phyloP scores from a whole-genome alignment of 2,797 vertebrate genomes.

The Heliangelus exortis region DNA sequence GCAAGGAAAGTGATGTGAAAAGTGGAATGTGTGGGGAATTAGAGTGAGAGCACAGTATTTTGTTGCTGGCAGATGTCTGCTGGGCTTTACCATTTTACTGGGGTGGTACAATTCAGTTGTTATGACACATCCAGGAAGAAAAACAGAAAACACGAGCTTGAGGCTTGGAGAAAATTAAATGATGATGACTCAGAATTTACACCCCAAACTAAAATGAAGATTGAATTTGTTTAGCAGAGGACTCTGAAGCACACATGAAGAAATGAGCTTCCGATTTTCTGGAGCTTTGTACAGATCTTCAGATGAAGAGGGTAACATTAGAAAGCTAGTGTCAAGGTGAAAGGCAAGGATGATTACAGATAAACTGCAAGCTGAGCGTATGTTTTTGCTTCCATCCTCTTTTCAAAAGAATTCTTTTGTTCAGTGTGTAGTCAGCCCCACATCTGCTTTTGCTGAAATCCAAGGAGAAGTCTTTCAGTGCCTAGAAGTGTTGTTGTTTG shows the following conservation, averaged over 20 bases:
- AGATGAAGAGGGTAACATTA: neutral
- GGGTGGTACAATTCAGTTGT: constrained; percentile 26
- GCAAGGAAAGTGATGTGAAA: constrained; percentile 17
- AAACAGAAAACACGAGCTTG: constrained; percentile 47
- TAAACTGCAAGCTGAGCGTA: neutral
- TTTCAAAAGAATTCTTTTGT: neutral
- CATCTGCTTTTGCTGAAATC: constrained; percentile 63
- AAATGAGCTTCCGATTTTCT: neutral
- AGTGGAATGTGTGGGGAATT: constrained; percentile 52
- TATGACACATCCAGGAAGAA: constrained; percentile 55
- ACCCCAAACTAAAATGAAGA: constrained; percentile 35
- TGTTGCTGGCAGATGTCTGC: constrained; percentile 59
- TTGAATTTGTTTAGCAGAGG: constrained; percentile 33
- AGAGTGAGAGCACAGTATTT: constrained; percentile 42
- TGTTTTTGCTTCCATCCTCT: neutral
- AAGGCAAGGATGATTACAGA: neutral
- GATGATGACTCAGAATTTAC: constrained; percentile 48
- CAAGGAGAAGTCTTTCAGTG: constrained; percentile 12
- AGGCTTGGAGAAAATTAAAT: constrained; percentile 46
- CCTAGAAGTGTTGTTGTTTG: constrained; percentile 57
- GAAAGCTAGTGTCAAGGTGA: constrained; percentile 4
- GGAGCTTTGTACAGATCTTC: neutral
- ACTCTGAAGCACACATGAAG: constrained; percentile 45
- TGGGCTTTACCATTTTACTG: constrained; percentile 47
- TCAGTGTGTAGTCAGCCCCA: neutral